Base-by-base conservation (phyloP, 2,797 vertebrate species). In the Esox masquinongy region DNA sequence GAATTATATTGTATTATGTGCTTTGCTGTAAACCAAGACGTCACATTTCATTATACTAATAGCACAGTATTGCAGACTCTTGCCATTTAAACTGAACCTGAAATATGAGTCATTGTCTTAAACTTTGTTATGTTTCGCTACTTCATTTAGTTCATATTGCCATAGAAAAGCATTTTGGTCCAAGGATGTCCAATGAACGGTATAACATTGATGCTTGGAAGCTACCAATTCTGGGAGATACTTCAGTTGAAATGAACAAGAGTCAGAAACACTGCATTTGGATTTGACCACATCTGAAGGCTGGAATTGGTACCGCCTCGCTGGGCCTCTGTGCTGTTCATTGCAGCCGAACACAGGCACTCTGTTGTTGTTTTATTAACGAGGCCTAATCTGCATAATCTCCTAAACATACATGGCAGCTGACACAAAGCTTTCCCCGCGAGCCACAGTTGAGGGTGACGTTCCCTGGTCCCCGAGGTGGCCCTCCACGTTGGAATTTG, bases 401-500 rank as follows among this genome's bases (percentile, higher is more conserved):
- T 73, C 79, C 79, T 92, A 94, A 83, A 94, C 93, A 1, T 93
- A 90, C 93, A 94, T 92, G 76, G 93, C 78, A 1, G 89, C 73
- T n/a, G 93, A 94, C 5, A 94, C 84, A 3, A 94, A 94, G 86
- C 93, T 94, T 81, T 93, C 92, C 34, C 86, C 91, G 2, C 88
- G 91, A 8, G 90, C 70, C 77, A 94, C 86, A 85, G 82, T 86
- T 75, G 85, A 75, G 11, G 77, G 43, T 0, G 80, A 63, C 0
- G 78, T 53, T 64, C 88, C 88, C 34, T 90, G 63, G 68, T 88
- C 80, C 26, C 88, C 76, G 2, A 80, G 84, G 75, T 82, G 82
- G 73, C 68, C 50, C 16, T 76, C 79, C 36, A 7, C 51, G 5
- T 3, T 14, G 53, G 71, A 74, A 49, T 84, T 80, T 14, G 17